Evolutionary conservation across 2,888 invertebrate genomes (phyloP).

Genomic region (Dryococelus australis): DNA sequence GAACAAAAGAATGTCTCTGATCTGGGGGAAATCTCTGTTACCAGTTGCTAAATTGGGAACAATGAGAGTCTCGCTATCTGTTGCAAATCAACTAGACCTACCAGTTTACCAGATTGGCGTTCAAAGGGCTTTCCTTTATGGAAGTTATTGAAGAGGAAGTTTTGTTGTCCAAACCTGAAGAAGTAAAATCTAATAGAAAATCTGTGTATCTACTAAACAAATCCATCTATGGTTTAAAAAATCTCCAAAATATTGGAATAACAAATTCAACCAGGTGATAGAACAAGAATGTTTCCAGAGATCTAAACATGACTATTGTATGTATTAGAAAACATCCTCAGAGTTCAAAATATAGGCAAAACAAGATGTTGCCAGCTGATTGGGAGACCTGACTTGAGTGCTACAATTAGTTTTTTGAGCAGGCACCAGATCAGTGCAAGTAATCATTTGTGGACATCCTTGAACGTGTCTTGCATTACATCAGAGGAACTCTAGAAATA

Average conservation of each 20-base stretch:
- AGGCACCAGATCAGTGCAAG: background rate
- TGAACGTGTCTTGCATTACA: too few species aligned
- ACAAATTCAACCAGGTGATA: background rate
- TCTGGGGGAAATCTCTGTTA: background rate
- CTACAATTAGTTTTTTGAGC: background rate
- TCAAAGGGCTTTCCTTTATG: background rate
- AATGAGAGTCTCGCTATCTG: too few species aligned
- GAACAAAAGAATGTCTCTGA: background rate
- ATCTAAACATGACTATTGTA: background rate
- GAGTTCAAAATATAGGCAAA: background rate
- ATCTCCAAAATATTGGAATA: background rate
- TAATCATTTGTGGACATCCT: background rate
- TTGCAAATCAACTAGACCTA: too few species aligned
- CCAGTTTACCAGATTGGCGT: background rate
- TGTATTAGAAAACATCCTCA: background rate
- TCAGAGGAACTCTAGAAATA: too few species aligned
- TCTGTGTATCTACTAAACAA: background rate
- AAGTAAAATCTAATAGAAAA: background rate
- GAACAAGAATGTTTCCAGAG: background rate
- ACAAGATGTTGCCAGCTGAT: background rate
- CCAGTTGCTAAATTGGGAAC: background rate
- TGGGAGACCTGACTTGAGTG: background rate
- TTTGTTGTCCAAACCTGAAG: background rate
- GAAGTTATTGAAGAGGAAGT: background rate
- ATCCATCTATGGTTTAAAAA: slow-evolving; percentile 2